Base-by-base conservation (phyloP, 2,888 invertebrate species). In the Cinara cedri region DNA sequence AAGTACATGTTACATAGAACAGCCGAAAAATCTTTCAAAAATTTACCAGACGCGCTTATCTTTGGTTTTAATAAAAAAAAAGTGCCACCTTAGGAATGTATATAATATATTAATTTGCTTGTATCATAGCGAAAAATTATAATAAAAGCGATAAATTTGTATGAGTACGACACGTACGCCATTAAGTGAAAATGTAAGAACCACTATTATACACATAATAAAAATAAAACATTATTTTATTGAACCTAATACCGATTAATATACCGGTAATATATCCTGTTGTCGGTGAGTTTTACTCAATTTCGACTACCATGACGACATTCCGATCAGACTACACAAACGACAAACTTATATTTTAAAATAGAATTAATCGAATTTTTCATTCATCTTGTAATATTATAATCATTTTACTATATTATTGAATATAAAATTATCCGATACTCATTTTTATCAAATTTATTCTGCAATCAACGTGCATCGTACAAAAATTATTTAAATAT, bases 91-190 rank as follows among this genome's bases (percentile, higher is more conserved):
- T 44, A 19, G 46, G 46, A 72, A 72, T 60, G 57, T 72, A n/a
- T n/a, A n/a, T n/a, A n/a, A n/a, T n/a, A n/a, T n/a, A 34, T 34
- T 34, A 34, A 34, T 34, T 60, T 19, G n/a, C 44, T 44, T 42
- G 16, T 55, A 57, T 60, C 57, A 57, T 21, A 21, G 16, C 10
- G 10, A 16, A 57, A 72, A 57, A 1, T 34, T 57, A 24, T 57
- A 70, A 71, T 55, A 46, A 57, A 19, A 72, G 13, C 46, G 57
- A 72, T 72, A 72, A 24, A 46, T 60, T 72, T 57, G 6, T 46
- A 72, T 13, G 26, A 60, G 46, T 46, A 44, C 57, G 14, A 72
- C 57, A 60, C 26, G 72, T 57, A 72, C 44, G 13, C 49, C 1
- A n/a, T 70, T 26, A n/a, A 26, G 9, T 65, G 8, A 65, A 63